Base-by-base conservation (phyloP, 2,797 vertebrate species). In the Macropodus opercularis region DNA sequence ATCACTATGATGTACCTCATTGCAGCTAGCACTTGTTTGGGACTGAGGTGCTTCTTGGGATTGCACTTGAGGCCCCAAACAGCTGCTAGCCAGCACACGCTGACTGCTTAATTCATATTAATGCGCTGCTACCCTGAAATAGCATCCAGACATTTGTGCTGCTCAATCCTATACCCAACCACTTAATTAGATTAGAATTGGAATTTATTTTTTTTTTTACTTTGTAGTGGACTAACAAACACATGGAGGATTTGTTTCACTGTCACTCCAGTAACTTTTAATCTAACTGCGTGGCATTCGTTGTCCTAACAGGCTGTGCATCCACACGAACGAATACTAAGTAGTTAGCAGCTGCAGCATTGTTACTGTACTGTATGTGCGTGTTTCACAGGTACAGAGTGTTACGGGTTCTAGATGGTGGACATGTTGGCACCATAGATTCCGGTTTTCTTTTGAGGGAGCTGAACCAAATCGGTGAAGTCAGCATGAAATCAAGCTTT, bases 21-120 rank as follows among this genome's bases (percentile, higher is more conserved):
- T 74, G 78, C 84, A 76, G 77, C 51, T 62, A 74, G 74, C 82
- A 79, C 83, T 87, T 87, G 73, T 78, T 84, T 70, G 78, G 75
- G 75, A 79, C 74, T 4, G 10, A 69, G 52, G 62, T 83, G 69
- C 77, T 80, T 61, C 72, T 55, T 81, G 56, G 70, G 54, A 77
- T 71, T 63, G 39, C 65, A 72, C 72, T 79, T 26, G 21, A 29
- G 76, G 60, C 77, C 61, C 80, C 29, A 72, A 83, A 83, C 63
- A 69, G 71, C 74, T 71, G 85, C 80, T 77, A 22, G 72, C 63
- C 21, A 76, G 54, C 56, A 63, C 54, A 80, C 79, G 58, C 63
- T 66, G 58, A 81, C 36, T 17, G 29, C 38, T 55, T 88, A 56
- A 85, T 82, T 59, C 73, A 87, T 87, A 81, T 77, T 86, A 88